Base-by-base conservation (phyloP, 2,797 vertebrate species). In the Fratercula arctica region DNA sequence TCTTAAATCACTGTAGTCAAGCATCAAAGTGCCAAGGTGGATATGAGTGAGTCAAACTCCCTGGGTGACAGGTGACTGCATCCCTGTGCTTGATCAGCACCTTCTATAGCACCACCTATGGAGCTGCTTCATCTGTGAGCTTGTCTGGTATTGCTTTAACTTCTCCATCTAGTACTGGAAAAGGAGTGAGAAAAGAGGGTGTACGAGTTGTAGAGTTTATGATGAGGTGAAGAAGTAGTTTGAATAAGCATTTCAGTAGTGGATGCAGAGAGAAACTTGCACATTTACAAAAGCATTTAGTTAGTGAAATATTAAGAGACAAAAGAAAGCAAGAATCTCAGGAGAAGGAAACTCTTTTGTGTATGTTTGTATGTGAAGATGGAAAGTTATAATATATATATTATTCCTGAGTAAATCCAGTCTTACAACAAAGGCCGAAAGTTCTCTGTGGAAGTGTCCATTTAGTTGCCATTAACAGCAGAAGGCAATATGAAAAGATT, bases 31-130 rank as follows among this genome's bases (percentile, higher is more conserved):
- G 19, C 15, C 41, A 75, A 76, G 63, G 45, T 85, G 37, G 23
- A 41, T 53, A 13, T 48, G 43, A 73, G 8, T 48, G 18, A 91
- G 25, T 57, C 57, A 53, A 35, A 51, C 33, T 78, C 37, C 6
- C n/a, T 48, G 28, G 45, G 33, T 43, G 54, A 26, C 41, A 64
- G 33, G 13, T 0, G 0, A 39, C 33, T 54, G 19, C 14, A 56
- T 33, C 63, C 46, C n/a, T 87, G 50, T 1, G 2, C 14, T 75
- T 81, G 45, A 78, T 56, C 16, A 70, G 11, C 11, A 81, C 9
- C 23, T 75, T 85, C 68, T n/a, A 81, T 7, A 75, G 0, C 28
- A 68, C 10, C 7, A 41, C 19, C 37, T 37, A 29, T 60, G 45
- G 25, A 75, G 7, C 5, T 56, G 18, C 61, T 56, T 93, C 64